Evolutionary conservation across 53 echinoderm and acorn worm species (phyloP).

Genomic region (Mesocentrotus franciscanus): DNA sequence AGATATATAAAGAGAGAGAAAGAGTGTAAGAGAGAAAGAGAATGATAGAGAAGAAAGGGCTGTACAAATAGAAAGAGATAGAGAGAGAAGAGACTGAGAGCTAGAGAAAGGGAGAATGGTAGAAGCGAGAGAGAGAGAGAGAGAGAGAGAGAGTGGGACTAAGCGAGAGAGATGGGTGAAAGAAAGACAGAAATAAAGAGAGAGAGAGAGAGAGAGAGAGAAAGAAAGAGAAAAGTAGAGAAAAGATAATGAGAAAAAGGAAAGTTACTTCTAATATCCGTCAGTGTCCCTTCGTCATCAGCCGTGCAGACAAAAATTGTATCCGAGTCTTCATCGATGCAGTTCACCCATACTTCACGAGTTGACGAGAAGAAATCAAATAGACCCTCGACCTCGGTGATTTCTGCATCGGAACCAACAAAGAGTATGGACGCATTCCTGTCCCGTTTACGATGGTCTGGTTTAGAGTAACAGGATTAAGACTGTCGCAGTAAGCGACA

Average conservation of each 20-base stretch:
- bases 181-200: not conserved
- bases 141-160: no score
- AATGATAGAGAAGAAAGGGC: not conserved
- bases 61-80: not conserved
- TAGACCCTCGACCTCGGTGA: not conserved
- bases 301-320: not conserved
- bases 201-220: not conserved
- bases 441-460: not conserved
- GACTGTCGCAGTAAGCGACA: slow-evolving; percentile 32
- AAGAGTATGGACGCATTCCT: slow-evolving; percentile 41
- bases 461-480: not conserved
- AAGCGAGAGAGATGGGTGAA: no score
- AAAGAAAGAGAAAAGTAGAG: not conserved
- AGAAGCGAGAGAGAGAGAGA: not conserved
- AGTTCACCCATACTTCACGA: slow-evolving; percentile 8
- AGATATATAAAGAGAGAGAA: not conserved
- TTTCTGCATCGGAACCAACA: slow-evolving; percentile 22
- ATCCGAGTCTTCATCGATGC: not conserved
- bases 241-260: not conserved
- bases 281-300: slow-evolving; percentile 14
- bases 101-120: no score
- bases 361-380: not conserved
- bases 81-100: not conserved
- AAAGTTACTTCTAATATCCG: not conserved
- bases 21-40: not conserved